Evolutionary conservation across 1,140 invertebrate species (phyloP).

Genomic region (Eumaeus atala): DNA sequence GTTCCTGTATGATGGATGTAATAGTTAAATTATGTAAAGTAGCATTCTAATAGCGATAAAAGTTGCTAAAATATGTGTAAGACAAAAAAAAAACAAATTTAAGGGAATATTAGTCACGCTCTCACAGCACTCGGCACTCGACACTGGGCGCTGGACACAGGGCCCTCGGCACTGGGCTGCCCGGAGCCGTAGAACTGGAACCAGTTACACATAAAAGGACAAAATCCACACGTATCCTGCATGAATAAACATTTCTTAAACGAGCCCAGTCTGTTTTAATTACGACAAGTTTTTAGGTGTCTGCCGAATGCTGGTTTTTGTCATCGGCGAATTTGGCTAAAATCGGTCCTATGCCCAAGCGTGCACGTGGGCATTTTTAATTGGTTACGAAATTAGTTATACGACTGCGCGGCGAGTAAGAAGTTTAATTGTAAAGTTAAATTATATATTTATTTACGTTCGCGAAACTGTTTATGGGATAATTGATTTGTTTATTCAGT

Average conservation of each 20-base stretch:
- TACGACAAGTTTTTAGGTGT: slow-evolving; percentile 42
- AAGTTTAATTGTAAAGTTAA: background rate
- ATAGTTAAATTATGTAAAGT: too few species aligned
- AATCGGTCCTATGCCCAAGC: slow-evolving; percentile 6
- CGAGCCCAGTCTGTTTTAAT: slow-evolving; percentile 34
- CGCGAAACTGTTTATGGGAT: too few species aligned
- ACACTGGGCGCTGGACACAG: background rate
- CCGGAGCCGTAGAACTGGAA: slow-evolving; percentile 3
- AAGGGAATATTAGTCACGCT: too few species aligned
- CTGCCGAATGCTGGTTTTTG: slow-evolving; percentile 16
- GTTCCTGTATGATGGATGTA: too few species aligned
- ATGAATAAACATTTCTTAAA: slow-evolving; percentile 49
- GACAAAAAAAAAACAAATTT: too few species aligned
- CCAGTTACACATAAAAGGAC: slow-evolving; percentile 25
- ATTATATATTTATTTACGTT: too few species aligned
- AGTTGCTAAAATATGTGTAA: too few species aligned
- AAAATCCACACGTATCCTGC: slow-evolving; percentile 26
- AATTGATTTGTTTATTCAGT: too few species aligned
- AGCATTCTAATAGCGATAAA: too few species aligned
- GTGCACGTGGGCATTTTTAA: slow-evolving; percentile 10
- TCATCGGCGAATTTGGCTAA: slow-evolving; percentile 7
- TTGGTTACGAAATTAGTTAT: slow-evolving; percentile 7
- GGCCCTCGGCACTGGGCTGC: background rate
- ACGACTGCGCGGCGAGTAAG: slow-evolving; percentile 2
- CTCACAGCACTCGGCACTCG: background rate